Percentiles rank a stretch among this genome's conserved stretches.
Evolutionary conservation across 2,797 vertebrate genomes (phyloP).

Genomic region (Rhinogobio ventralis): DNA sequence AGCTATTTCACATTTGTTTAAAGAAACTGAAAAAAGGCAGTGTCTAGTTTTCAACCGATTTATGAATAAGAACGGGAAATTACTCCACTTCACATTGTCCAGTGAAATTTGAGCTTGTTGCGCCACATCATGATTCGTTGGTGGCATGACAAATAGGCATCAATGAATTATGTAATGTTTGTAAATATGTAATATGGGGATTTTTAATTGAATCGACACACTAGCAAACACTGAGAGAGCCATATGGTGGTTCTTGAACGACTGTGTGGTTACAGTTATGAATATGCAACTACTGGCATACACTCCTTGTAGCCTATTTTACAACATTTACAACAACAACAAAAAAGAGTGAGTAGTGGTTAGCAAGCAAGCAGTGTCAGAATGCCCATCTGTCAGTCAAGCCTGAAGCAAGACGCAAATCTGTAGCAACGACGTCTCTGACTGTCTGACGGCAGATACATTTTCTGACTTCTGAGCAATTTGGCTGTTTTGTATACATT

Average conservation of each 20-base stretch:
- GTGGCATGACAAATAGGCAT: background rate
- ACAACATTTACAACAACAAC: background rate
- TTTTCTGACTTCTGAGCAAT: no score
- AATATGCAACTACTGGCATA: background rate
- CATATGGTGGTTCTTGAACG: background rate
- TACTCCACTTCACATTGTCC: background rate
- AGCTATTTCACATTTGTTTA: background rate
- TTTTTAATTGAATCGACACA: background rate
- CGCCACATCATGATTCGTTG: background rate
- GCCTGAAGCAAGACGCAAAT: background rate
- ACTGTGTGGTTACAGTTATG: no score
- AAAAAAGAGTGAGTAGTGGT: background rate
- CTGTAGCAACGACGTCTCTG: background rate
- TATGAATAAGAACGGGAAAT: background rate
- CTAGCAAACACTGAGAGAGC: background rate
- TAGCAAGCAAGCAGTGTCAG: background rate
- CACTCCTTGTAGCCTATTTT: background rate
- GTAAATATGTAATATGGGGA: background rate
- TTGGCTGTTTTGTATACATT: background rate
- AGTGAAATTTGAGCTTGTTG: background rate
- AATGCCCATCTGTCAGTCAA: background rate
- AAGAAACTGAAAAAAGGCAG: no score
- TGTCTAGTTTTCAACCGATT: background rate
- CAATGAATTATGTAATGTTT: no score
- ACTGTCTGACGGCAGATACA: background rate